Conservation (phyloP, 2,113 vertebrate species). For the Macrotus californicus region DNA sequence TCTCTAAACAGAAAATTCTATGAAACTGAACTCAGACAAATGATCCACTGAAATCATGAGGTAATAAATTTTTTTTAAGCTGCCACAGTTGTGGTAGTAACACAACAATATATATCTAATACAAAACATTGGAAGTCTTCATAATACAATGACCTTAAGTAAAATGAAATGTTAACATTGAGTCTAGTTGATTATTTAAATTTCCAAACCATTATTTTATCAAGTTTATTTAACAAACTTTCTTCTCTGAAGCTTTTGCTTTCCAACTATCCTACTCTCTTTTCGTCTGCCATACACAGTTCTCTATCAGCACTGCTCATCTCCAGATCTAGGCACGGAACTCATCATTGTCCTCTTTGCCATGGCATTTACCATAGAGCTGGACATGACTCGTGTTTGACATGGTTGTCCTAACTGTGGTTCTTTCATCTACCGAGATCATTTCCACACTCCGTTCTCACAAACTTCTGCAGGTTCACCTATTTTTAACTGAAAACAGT, state of each 20-base stretch:
- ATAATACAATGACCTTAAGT: background rate
- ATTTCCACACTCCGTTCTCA: background rate
- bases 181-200: background rate
- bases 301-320: background rate
- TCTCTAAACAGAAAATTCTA: background rate
- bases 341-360: background rate
- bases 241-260: background rate
- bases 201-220: background rate
- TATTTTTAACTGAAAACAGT: background rate
- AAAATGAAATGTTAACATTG: background rate
- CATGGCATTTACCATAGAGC: background rate
- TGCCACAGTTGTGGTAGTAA: background rate
- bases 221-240: background rate
- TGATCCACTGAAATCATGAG: background rate
- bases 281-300: background rate
- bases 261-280: background rate
- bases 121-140: background rate
- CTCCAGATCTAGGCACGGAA: background rate
- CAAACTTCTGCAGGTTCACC: background rate
- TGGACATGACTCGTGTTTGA: background rate
- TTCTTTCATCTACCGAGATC: background rate
- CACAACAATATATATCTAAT: background rate
- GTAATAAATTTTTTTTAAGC: background rate
- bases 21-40: background rate
- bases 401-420: background rate